phyloP scores from a whole-genome alignment of 2,113 vertebrate genomes.

The Psittacula cyanocephala region DNA sequence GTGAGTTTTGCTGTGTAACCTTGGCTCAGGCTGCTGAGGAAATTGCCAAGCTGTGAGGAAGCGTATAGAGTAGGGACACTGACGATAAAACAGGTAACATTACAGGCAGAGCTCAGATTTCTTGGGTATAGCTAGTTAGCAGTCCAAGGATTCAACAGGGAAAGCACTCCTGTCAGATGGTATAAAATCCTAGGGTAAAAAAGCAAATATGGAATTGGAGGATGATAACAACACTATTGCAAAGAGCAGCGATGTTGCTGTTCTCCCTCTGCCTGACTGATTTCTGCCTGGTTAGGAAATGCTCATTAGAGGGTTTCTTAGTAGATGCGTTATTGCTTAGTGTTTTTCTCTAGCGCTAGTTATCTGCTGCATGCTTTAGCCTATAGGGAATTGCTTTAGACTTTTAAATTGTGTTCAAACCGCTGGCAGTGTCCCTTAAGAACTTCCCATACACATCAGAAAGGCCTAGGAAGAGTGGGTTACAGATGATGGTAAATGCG shows the following conservation, averaged over 20 bases:
- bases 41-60: neutral
- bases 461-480: neutral
- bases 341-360: neutral
- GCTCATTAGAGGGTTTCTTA: neutral
- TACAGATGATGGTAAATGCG: neutral
- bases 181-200: neutral
- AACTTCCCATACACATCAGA: neutral
- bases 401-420: neutral
- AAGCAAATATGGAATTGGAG: neutral
- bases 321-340: neutral
- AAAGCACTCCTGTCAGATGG: neutral
- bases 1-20: neutral
- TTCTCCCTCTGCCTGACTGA: neutral
- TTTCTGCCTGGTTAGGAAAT: neutral
- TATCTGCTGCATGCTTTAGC: neutral
- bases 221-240: neutral
- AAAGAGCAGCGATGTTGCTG: neutral
- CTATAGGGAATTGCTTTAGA: neutral
- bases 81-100: neutral
- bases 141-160: neutral
- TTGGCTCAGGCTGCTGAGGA: neutral
- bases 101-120: neutral
- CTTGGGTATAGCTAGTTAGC: neutral
- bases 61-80: fast-evolving
- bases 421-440: neutral